These are phyloP conservation scores for Lutjanus erythropterus DNA, from an alignment of 2,113 vertebrate genomes.

Conservation along the genomic window DNA sequence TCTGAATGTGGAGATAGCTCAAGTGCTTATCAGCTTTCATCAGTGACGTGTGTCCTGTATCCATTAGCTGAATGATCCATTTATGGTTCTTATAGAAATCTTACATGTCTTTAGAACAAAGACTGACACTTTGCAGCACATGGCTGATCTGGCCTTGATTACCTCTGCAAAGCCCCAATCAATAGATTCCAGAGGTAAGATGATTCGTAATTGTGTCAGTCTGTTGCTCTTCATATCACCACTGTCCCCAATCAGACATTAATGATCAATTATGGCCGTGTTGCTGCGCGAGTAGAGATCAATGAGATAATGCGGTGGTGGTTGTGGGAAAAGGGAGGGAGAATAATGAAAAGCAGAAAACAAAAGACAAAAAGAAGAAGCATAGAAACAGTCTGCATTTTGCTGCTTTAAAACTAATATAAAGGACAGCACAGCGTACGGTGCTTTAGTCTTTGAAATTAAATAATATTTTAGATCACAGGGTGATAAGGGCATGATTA, in stretches of 20 bases:
- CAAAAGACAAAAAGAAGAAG: background rate
- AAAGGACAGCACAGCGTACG: background rate
- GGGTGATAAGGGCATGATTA: background rate
- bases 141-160: conserved; percentile 58
- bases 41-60: background rate
- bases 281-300: conserved; percentile 54
- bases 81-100: conserved; percentile 19
- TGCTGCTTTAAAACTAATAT: background rate
- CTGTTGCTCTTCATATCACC: conserved; percentile 62
- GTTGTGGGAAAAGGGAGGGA: conserved; percentile 17
- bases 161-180: conserved; percentile 62
- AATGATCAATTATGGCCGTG: conserved; percentile 67
- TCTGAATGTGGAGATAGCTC: background rate
- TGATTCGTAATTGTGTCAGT: conserved; percentile 65
- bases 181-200: conserved; percentile 58
- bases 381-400: background rate
- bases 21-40: conserved; percentile 14
- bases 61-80: conserved; percentile 25
- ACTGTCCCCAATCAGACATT: conserved; percentile 57
- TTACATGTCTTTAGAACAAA: conserved; percentile 22
- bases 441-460: background rate
- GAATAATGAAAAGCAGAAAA: background rate
- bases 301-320: conserved; percentile 37
- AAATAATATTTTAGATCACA: background rate
- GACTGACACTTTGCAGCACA: conserved; percentile 23